Percentiles rank a stretch among this genome's conserved stretches.
Evolutionary conservation across 1,140 invertebrate genomes (phyloP).

Genomic region (Diorhabda elongata): DNA sequence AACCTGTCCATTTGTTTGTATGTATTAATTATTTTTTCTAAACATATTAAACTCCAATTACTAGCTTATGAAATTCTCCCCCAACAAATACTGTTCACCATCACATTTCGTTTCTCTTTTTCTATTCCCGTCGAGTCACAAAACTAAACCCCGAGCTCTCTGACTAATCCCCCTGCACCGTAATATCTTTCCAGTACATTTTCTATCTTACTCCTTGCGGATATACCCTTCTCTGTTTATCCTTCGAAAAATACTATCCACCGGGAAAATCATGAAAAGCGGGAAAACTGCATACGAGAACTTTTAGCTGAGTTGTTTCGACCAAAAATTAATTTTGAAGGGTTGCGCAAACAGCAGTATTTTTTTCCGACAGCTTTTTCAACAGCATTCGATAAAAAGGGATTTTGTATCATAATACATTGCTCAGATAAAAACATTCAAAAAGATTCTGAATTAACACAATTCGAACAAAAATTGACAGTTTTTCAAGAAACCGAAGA

Average conservation of each 20-base stretch:
- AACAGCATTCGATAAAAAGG: no score
- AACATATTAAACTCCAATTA: conserved; percentile 1
- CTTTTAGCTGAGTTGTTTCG: not conserved
- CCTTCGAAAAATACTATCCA: not conserved
- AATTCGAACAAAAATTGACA: no score
- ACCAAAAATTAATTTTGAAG: not conserved
- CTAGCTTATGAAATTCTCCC: not conserved
- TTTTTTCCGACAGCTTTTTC: no score
- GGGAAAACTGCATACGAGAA: conserved; percentile 1
- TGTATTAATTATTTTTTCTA: not conserved
- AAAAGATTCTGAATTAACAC: no score
- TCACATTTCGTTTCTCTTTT: not conserved
- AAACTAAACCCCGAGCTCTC: conserved; percentile 1
- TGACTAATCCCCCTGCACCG: conserved; percentile 1
- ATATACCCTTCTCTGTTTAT: not conserved
- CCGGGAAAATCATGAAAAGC: conserved; percentile 1
- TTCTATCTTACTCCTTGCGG: not conserved
- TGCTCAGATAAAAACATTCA: no score
- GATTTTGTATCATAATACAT: no score
- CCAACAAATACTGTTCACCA: not conserved
- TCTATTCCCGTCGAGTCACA: not conserved
- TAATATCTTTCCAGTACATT: conserved; percentile 3
- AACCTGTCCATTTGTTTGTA: no score
- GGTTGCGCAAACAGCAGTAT: not conserved
- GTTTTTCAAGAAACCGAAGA: no score